These are phyloP conservation scores for Drosophila meridiana DNA, from an alignment of 2,888 invertebrate genomes.

Conservation along the genomic window DNA sequence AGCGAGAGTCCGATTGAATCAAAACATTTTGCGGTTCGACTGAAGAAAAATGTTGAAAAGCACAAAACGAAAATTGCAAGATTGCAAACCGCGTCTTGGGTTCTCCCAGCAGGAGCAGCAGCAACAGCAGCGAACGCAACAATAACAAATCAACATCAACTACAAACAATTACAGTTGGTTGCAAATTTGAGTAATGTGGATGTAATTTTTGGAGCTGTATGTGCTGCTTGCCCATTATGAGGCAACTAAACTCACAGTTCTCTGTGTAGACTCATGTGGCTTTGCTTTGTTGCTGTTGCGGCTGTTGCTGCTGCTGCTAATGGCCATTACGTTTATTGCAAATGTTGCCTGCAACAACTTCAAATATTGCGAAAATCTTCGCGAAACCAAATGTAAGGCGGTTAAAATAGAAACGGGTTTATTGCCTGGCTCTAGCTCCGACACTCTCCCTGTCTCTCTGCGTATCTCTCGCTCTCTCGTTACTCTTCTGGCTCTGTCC, in stretches of 20 bases:
- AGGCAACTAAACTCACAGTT: conserved; percentile 53
- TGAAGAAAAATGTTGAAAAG: conserved; percentile 18
- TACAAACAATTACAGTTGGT: conserved; percentile 47
- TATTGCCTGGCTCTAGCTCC: conserved; percentile 35
- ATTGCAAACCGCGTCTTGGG: neutral
- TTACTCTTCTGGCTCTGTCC: neutral
- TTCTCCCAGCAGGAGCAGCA: conserved; percentile 15
- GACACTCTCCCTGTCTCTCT: conserved; percentile 15
- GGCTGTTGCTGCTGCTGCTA: conserved; percentile 45
- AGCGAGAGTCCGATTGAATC: conserved; percentile 14
- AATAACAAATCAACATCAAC: conserved; percentile 23
- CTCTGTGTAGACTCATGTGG: conserved; percentile 49
- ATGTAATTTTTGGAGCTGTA: conserved; percentile 20
- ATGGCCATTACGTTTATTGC: conserved; percentile 74
- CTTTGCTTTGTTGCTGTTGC: conserved; percentile 14
- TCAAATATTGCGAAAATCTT: conserved; percentile 74
- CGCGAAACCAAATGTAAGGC: conserved; percentile 56
- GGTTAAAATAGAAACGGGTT: conserved; percentile 63
- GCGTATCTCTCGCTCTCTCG: conserved; percentile 18
- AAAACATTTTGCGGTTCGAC: conserved; percentile 17
- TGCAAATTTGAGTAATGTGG: conserved; percentile 45
- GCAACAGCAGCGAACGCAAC: conserved; percentile 8
- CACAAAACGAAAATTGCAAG: neutral
- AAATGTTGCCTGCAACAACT: conserved; percentile 65
- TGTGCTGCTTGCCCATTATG: conserved; percentile 35